These are phyloP conservation scores for Acronicta leporina DNA, from an alignment of 2,888 invertebrate species.

Conservation along the genomic window DNA sequence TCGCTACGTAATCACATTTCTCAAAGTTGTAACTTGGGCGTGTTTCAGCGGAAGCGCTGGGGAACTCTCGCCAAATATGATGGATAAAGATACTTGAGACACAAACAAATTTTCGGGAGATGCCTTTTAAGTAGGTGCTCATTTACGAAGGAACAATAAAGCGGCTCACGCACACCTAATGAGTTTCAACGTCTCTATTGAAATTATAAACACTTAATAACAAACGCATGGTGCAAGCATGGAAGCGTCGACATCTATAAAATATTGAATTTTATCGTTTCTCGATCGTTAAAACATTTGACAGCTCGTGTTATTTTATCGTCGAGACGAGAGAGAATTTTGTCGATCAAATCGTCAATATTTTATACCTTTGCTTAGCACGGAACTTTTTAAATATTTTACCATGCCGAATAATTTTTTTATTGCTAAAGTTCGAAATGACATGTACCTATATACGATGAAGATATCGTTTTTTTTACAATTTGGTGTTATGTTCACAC, in stretches of 20 bases:
- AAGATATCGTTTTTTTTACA: background rate
- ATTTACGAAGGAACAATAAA: slow-evolving; percentile 57
- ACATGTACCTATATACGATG: no score
- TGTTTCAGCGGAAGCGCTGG: slow-evolving; percentile 58
- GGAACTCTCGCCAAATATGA: slow-evolving; percentile 65
- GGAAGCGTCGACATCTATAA: no score
- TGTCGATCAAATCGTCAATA: no score
- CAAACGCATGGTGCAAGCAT: background rate
- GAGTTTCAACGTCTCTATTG: slow-evolving; percentile 39
- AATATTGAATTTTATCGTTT: no score
- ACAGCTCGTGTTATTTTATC: no score
- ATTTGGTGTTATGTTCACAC: no score
- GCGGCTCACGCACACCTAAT: slow-evolving; percentile 32
- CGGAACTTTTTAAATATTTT: no score
- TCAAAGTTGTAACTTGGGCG: slow-evolving; percentile 72
- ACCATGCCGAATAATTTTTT: no score
- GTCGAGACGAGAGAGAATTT: no score
- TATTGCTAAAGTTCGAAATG: no score
- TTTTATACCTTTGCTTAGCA: no score
- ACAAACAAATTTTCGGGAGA: slow-evolving; percentile 62
- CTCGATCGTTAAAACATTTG: no score
- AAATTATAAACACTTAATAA: slow-evolving; percentile 32
- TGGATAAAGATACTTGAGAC: slow-evolving; percentile 65
- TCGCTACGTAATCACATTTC: slow-evolving; percentile 82
- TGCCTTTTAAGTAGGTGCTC: slow-evolving; percentile 61